Base-by-base conservation (phyloP, 1,140 invertebrate species). In the Apocrypta bakeri region DNA sequence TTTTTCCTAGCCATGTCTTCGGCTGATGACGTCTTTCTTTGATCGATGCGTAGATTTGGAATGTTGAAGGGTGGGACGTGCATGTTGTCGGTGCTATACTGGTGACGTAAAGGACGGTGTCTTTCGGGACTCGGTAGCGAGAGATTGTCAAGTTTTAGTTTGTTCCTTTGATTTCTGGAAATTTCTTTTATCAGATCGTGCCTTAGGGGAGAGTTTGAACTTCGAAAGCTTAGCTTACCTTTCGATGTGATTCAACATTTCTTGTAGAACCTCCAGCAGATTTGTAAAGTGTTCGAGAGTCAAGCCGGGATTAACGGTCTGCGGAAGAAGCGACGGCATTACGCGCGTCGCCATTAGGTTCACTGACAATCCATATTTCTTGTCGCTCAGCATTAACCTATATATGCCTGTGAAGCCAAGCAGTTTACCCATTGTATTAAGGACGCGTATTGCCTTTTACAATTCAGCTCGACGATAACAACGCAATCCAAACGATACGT, bases 281-380 rank as follows among this genome's bases (percentile, higher is more conserved):
- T 94, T 93, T 48, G 94, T 95, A 90, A 98, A 99, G 90, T 99
- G 97, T 80, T 99, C 97, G 86, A 98, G 92, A 91, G 96, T 98
- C 66, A 99, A 93, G 37, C 95, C 94, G 1, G 97, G 96, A 90
- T 98, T 98, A 63, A 99, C 96, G 1, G 98, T 97, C 88, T 98
- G 97, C 31, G 98, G 98, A 69, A 98, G 95, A 9, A 99, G 92
- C 11, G 96, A 94, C 0, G 98, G 98, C 94, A 99, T 97, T 42
- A 99, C 97, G 88, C 97, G 95, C 0, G 97, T 98, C 0, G 98
- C 98, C 95, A 99, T 96, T 85, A 98, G 93, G 89, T 97, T 98
- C 14, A 98, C 95, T 1, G 96, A 97, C 64, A 99, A 92, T 17
- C 97, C 98, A 90, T 98, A 99, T 88, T 96, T 97, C 89, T 97